Evolutionary conservation across 2,797 vertebrate species (phyloP), one percentile per base, ranked within the genome.

Genomic region (Sebastes ruberrimus): DNA sequence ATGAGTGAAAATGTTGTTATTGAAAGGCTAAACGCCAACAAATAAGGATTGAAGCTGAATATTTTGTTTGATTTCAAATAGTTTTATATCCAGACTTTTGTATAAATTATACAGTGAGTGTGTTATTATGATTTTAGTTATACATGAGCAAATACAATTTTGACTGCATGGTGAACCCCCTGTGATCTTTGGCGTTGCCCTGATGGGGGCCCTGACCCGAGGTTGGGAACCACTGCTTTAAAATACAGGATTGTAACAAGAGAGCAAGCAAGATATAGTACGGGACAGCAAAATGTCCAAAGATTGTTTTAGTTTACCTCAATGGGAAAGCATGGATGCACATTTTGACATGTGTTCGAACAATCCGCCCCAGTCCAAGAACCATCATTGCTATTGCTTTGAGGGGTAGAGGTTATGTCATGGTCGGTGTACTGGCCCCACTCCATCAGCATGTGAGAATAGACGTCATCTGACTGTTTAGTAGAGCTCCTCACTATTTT

Each of bases 351-450:
- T 0, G 90, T 94, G 25, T 25, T 84, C 22, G 92, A 83, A 83
- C 98, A 99, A 61, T 97, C 92, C 0, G 23, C 56, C 5, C 89
- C 89, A 1, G 70, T 89, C 38, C 81, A 61, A 49, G 93, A 91
- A 0, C 86, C n/a, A 0, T 81, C 76, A 25, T 27, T 87, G 35
- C 88, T 91, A 32, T 88, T 85, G 86, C 95, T 97, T 88, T 99
- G 97, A 1, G 97, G 97, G 2, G 98, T 99, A 68, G 97, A 97
- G 16, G 96, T 92, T 2, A 99, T 91, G 87, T 99, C 98, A 6
- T 99, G 98, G 86, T 92, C 96, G 4, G 98, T 96, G 75, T 98
- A 99, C 83, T 99, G 98, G 18, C 98, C 98, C 98, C 98, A 99
- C 4, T 95, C 97, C 81, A 95, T 96, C 82, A 99, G 92, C 90